These are phyloP conservation scores for Drosophila navojoa DNA, from an alignment of 1,140 invertebrate genomes.

Conservation along the genomic window DNA sequence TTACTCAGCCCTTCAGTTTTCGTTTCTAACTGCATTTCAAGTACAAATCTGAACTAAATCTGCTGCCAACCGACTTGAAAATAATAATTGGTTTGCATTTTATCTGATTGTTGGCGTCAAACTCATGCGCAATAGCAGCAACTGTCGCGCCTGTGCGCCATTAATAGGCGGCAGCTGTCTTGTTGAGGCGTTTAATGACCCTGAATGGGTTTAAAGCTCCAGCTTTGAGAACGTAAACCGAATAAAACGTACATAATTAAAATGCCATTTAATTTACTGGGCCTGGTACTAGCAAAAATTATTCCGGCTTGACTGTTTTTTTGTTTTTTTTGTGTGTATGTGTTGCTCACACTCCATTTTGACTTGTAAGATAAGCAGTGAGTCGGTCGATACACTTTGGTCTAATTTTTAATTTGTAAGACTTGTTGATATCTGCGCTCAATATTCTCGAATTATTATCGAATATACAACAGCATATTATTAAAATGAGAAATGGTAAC, in stretches of 20 bases:
- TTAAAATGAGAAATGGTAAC: too few relatives aligned
- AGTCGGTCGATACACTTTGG: too few relatives aligned
- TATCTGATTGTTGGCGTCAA: constrained; percentile 43
- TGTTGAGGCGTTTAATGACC: constrained; percentile 53
- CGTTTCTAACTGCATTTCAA: too few relatives aligned
- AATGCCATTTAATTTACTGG: constrained; percentile 41
- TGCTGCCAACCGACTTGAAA: constrained; percentile 1
- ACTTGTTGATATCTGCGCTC: too few relatives aligned
- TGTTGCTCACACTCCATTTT: background rate
- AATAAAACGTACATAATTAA: constrained; percentile 40
- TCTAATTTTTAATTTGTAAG: too few relatives aligned
- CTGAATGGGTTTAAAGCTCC: constrained; percentile 51
- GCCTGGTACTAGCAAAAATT: background rate
- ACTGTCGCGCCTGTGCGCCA: constrained; percentile 36
- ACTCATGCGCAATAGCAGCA: constrained; percentile 48
- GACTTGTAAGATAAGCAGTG: too few relatives aligned
- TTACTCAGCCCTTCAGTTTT: too few relatives aligned
- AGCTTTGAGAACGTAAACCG: constrained; percentile 28
- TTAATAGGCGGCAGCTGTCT: constrained; percentile 48
- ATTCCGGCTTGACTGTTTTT: background rate
- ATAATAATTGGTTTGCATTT: constrained; percentile 48
- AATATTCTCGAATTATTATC: too few relatives aligned
- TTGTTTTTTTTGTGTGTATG: background rate
- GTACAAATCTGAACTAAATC: too few relatives aligned
- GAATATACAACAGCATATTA: too few relatives aligned